Conservation (phyloP, 2,113 vertebrate species). For the Podarcis muralis region DNA sequence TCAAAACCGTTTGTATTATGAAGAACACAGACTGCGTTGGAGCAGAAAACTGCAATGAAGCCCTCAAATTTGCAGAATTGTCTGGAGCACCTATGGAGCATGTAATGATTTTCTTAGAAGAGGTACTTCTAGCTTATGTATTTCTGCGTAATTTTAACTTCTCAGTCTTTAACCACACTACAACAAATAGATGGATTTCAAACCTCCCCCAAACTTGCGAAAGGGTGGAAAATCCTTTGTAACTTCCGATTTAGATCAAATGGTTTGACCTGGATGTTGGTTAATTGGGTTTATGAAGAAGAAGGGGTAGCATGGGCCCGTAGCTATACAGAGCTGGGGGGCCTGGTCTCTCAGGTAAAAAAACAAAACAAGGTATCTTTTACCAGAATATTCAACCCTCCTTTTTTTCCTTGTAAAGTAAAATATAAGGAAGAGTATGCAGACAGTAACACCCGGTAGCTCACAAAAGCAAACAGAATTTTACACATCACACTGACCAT, state of each 20-base stretch:
- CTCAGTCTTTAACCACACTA: not conserved
- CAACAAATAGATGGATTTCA: not conserved
- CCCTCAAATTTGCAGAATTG: slow-evolving; percentile 66
- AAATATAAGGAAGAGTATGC: not conserved
- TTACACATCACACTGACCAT: too few species aligned
- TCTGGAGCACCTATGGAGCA: slow-evolving; percentile 59
- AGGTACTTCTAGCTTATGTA: slow-evolving; percentile 58
- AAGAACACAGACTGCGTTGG: slow-evolving; percentile 59
- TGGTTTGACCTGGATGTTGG: not conserved
- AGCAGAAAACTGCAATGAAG: slow-evolving; percentile 66
- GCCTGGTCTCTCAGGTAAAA: not conserved
- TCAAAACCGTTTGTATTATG: slow-evolving; percentile 64
- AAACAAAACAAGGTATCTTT: not conserved
- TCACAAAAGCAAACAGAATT: not conserved
- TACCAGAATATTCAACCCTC: not conserved
- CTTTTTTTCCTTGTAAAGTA: not conserved
- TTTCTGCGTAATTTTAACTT: not conserved
- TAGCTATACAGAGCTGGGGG: not conserved
- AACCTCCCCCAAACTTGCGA: not conserved
- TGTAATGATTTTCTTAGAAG: slow-evolving; percentile 59
- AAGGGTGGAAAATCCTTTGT: not conserved
- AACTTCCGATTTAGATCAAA: not conserved
- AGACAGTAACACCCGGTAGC: not conserved
- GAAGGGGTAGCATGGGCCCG: not conserved
- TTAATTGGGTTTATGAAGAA: not conserved